A percentile compares a stretch with the other conserved stretches of the same genome.
Evolutionary conservation across 1,140 invertebrate genomes (phyloP).

Genomic region (Saxidomus purpurata): DNA sequence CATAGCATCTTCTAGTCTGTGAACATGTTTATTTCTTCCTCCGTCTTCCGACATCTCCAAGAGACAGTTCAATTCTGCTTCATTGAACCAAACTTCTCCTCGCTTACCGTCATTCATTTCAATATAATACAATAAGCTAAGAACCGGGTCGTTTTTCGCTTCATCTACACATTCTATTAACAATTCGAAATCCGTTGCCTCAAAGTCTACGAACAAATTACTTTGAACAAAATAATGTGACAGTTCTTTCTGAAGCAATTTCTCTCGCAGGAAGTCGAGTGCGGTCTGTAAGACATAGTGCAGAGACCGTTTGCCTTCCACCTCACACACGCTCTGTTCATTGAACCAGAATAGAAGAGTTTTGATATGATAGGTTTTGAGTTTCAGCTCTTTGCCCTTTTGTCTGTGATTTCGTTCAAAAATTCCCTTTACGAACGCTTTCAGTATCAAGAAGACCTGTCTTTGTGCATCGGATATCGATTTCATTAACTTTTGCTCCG

Average conservation of each 20-base stretch:
- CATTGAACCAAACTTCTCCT: neutral
- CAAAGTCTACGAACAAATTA: constrained; percentile 10
- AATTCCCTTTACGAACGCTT: constrained; percentile 8
- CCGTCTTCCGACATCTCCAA: neutral
- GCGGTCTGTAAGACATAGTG: neutral
- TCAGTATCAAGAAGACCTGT: neutral
- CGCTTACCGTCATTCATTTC: neutral
- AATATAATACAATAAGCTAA: neutral
- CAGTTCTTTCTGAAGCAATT: neutral
- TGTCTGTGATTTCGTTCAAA: neutral
- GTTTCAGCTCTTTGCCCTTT: neutral
- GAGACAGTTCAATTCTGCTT: neutral
- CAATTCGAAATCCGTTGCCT: neutral
- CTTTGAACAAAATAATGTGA: constrained; percentile 14
- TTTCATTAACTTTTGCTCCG: neutral
- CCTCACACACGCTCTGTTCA: neutral
- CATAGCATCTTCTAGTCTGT: neutral
- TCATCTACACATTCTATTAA: neutral
- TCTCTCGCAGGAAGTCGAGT: neutral
- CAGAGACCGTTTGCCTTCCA: neutral
- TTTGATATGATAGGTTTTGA: constrained; percentile 21
- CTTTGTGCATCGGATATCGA: neutral
- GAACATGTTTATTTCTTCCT: constrained; percentile 1
- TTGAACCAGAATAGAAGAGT: neutral
- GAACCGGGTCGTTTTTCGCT: neutral